These are phyloP conservation scores for Clitarchus hookeri DNA, from an alignment of 2,888 invertebrate species.

Conservation along the genomic window DNA sequence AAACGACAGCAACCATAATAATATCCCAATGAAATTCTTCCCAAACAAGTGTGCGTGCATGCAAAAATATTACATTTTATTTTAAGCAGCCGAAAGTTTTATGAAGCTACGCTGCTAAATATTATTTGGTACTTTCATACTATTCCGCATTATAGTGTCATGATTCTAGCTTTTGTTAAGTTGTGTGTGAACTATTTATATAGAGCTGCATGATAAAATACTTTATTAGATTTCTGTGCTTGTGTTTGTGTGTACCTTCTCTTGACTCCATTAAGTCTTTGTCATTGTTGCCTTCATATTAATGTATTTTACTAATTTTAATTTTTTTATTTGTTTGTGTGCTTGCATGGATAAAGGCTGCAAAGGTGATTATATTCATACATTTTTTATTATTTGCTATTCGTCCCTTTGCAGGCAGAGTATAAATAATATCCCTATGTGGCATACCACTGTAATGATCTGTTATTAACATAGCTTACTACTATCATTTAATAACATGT, in stretches of 20 bases:
- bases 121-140: too few relatives aligned
- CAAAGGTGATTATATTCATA: constrained; percentile 48
- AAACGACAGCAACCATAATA: too few relatives aligned
- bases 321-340: constrained; percentile 48
- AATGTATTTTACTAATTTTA: constrained; percentile 37
- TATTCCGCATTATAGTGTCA: neutral
- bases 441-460: too few relatives aligned
- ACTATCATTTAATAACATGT: neutral
- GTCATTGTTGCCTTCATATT: constrained; percentile 33
- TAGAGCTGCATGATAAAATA: neutral
- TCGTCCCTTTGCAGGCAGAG: constrained; percentile 3
- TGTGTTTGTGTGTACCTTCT: neutral
- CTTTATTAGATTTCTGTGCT: neutral
- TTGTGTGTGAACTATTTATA: neutral
- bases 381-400: constrained; percentile 16
- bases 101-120: too few relatives aligned
- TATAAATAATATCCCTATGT: too few relatives aligned
- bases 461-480: too few relatives aligned
- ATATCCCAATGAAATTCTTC: too few relatives aligned
- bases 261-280: neutral
- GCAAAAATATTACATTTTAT: too few relatives aligned
- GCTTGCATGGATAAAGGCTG: constrained; percentile 50
- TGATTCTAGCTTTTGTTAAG: neutral
- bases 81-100: too few relatives aligned
- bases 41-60: too few relatives aligned